Conservation (phyloP, 2,888 invertebrate genomes). For the Nomada ruficornis region DNA sequence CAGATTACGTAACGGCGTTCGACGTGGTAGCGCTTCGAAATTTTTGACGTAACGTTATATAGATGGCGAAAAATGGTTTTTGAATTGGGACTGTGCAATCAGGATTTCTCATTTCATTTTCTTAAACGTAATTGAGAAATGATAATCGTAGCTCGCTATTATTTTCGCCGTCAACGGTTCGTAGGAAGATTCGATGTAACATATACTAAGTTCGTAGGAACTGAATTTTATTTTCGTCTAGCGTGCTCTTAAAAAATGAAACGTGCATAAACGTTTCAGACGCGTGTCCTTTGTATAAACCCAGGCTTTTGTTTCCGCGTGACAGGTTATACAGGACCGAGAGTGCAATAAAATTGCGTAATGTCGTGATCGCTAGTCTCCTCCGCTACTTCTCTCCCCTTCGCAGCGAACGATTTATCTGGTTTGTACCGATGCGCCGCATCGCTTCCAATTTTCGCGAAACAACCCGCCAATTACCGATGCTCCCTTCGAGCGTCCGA, state of each 20-base stretch:
- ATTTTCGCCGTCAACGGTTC: background rate
- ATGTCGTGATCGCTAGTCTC: conserved; percentile 19
- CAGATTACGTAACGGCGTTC: conserved; percentile 57
- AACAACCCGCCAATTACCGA: conserved; percentile 31
- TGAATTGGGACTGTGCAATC: background rate
- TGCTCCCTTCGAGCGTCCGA: conserved; percentile 17
- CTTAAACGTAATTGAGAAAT: background rate
- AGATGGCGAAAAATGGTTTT: background rate
- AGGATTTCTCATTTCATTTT: background rate
- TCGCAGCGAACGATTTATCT: conserved; percentile 31
- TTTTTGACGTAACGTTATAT: conserved; percentile 45
- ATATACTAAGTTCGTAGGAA: too few species aligned
- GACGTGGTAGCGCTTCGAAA: conserved; percentile 43
- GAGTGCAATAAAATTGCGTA: conserved; percentile 51
- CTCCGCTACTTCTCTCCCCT: conserved; percentile 9
- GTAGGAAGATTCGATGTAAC: background rate
- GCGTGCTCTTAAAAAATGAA: too few species aligned
- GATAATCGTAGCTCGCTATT: background rate
- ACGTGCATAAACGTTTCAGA: too few species aligned
- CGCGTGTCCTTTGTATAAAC: background rate
- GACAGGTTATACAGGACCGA: conserved; percentile 45
- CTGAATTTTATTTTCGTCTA: too few species aligned
- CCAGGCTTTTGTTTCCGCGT: conserved; percentile 20
- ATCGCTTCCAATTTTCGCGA: conserved; percentile 27
- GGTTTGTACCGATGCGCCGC: background rate